Conservation (phyloP, 2,797 vertebrate species). For the Rhincodon typus region DNA sequence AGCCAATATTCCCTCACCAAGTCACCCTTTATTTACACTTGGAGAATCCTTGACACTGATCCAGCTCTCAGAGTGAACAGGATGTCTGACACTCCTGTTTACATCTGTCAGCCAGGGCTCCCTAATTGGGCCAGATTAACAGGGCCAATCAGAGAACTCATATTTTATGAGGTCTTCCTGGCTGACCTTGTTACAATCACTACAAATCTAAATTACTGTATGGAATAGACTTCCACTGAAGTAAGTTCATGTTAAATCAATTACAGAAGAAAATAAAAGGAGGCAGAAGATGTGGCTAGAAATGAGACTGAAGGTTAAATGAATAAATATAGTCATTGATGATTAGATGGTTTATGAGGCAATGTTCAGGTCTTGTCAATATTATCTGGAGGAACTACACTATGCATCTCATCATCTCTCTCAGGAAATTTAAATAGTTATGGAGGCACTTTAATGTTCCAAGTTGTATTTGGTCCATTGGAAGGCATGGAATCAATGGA, state of each 20-base stretch:
- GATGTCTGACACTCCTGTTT: no score
- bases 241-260: background rate
- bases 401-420: background rate
- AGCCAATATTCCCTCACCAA: no score
- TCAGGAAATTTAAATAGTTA: slow-evolving; percentile 3
- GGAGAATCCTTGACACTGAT: no score
- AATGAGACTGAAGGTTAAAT: background rate
- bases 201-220: background rate
- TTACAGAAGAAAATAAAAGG: no score
- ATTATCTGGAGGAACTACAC: background rate
- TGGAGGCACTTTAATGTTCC: background rate
- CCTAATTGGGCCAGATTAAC: no score
- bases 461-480: background rate
- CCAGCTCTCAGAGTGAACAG: no score
- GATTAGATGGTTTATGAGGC: background rate
- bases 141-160: no score
- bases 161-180: no score
- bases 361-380: background rate
- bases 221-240: background rate
- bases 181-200: no score
- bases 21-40: no score
- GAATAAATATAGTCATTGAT: background rate
- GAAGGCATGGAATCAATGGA: background rate
- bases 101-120: no score
- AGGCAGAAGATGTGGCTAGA: no score